Conservation (phyloP, 2,888 invertebrate genomes). For the Danaus chrysippus region DNA sequence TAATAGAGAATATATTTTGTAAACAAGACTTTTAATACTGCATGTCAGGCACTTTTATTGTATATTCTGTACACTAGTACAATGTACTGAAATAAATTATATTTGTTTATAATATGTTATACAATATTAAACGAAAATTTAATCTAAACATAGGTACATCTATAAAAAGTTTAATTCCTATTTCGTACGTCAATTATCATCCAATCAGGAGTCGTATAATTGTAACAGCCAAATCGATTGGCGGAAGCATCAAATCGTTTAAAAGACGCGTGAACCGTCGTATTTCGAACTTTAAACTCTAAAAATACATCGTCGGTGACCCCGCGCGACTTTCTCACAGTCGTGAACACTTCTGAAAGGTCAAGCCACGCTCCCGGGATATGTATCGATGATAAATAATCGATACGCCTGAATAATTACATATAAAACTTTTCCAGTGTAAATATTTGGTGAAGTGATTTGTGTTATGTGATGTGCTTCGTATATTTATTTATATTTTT, state of each 20-base stretch:
- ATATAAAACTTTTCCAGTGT: not conserved
- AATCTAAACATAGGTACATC: too few species aligned
- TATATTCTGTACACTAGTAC: too few species aligned
- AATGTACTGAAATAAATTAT: too few species aligned
- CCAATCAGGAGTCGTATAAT: conserved; percentile 7
- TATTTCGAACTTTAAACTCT: conserved; percentile 80
- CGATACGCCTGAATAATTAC: conserved; percentile 14
- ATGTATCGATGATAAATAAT: conserved; percentile 35
- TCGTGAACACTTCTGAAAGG: conserved; percentile 73
- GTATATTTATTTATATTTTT: not conserved
- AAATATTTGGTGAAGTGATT: conserved; percentile 5
- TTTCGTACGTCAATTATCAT: not conserved
- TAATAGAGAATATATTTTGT: too few species aligned
- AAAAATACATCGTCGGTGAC: conserved; percentile 76
- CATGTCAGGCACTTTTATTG: too few species aligned
- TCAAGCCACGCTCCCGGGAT: conserved; percentile 62
- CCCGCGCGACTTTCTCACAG: conserved; percentile 73
- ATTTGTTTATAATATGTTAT: too few species aligned
- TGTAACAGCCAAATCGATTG: conserved; percentile 24
- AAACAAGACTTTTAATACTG: too few species aligned
- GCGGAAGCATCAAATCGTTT: conserved; percentile 42
- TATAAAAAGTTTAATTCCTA: too few species aligned
- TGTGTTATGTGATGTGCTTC: not conserved
- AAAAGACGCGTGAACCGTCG: conserved; percentile 54
- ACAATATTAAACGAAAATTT: too few species aligned